These are phyloP conservation scores for Nansenia antarctica DNA, from an alignment of 2,113 vertebrate genomes.

Conservation along the genomic window DNA sequence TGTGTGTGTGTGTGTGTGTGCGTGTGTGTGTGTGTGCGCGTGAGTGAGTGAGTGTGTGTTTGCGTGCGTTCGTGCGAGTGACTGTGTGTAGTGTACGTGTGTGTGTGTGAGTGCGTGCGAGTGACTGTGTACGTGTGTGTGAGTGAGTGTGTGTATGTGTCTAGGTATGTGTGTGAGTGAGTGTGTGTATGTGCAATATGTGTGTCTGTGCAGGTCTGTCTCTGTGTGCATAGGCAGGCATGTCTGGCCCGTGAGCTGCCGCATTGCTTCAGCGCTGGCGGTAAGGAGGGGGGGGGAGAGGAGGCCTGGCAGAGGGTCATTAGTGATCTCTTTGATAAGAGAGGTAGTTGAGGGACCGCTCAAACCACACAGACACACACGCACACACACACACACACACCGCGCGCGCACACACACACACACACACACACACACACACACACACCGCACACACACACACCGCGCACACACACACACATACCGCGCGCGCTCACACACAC, in stretches of 20 bases:
- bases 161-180: neutral
- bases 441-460: neutral
- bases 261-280: slow-evolving; percentile 15
- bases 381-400: slow-evolving; percentile 3
- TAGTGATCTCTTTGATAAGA: slow-evolving; percentile 53
- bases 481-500: neutral
- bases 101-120: neutral
- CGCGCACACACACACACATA: too few relatives aligned
- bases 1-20: neutral
- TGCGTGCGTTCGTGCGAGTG: neutral
- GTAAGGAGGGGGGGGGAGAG: slow-evolving; percentile 40
- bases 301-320: slow-evolving; percentile 52
- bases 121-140: neutral
- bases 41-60: too few relatives aligned
- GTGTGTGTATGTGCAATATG: neutral
- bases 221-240: too few relatives aligned
- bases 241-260: slow-evolving; percentile 15
- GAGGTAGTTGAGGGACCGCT: slow-evolving; percentile 18
- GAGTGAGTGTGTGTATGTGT: neutral
- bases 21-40: neutral
- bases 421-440: neutral
- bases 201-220: neutral
- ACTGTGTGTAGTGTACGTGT: neutral
- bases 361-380: slow-evolving; percentile 22
- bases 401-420: too few relatives aligned